Base-by-base conservation (phyloP, 2,797 vertebrate species). In the Thaleichthys pacificus region DNA sequence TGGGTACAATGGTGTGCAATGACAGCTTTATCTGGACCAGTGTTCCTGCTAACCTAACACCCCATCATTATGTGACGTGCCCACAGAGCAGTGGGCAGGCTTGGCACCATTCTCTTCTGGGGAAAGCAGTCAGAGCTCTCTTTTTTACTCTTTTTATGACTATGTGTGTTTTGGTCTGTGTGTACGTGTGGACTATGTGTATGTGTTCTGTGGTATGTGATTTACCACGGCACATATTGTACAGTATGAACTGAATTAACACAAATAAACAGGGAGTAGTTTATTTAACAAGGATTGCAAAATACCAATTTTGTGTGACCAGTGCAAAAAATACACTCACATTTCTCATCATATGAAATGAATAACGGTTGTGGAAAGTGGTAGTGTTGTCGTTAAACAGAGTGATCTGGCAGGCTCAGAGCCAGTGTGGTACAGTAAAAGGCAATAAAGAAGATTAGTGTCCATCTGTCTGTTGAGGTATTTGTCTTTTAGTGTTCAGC, bases 1-100 rank as follows among this genome's bases (percentile, higher is more conserved):
- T 77, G 64, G 81, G 66, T 74, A 81, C 78, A 81, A 82, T 79
- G 80, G 79, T 84, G 72, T 86, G 82, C 86, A 89, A 88, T 85
- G 82, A 88, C 42, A 75, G 79, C 81, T 89, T 87, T 88, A 89
- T 87, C 87, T 78, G 75, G 74, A 76, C 71, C 76, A 79, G 69
- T 82, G 84, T 80, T 83, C 77, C 73, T 81, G 71, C 77, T 79
- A 80, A 87, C 74, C 73, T 72, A 71, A 78, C 85, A 87, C 80
- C 68, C 76, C 81, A 77, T 87, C 85, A 88, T 89, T 89, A 87
- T 83, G 82, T 82, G 74, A 35, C 66, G 83, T 83, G 76, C 77
- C 84, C 81, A 28, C 82, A 85, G 84, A 85, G 69, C 76, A 74
- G 74, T 71, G 72, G 69, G 66, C 70, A 69, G 47, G 58, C 61